Base-by-base conservation (phyloP, 2,113 vertebrate genomes). In the Hippocampus guttulatus region DNA sequence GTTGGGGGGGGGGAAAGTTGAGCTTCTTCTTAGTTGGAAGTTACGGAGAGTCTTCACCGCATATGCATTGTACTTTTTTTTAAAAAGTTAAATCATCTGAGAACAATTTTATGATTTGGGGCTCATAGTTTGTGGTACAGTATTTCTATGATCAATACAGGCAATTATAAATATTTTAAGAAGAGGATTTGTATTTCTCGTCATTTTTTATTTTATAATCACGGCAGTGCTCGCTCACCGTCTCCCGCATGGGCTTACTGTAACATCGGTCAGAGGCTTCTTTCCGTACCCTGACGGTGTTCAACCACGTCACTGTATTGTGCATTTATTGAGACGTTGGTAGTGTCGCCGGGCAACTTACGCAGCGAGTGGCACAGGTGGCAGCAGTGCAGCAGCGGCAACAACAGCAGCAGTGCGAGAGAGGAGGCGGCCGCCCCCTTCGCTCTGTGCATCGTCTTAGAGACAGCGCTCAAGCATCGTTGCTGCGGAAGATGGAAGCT, bases 281-380 rank as follows among this genome's bases (percentile, higher is more conserved):
- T 65, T 16, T 47, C 2, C 23, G 21, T 41, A 33, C 40, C 62
- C 23, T 7, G 64, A 15, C 23, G 15, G 14, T 27, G 43, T 47
- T 47, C n/a, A 25, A 15, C 11, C 15, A 47, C 18, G n/a, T 15
- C 21, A 64, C 5, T 18, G 11, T 1, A 8, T 40, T 15, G 2
- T 18, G 11, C 1, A 15, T 27, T 47, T 33, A 33, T 51, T 18
- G 58, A 18, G 23, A 25, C 2, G 41, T 47, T 16, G 18, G 16
- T 15, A 61, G 58, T 11, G 23, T 66, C 23, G 64, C 61, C 57
- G 15, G 8, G 57, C 27, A 30, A 89, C 91, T 92, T 83, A 92
- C 90, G 81, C 75, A 91, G 74, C 8, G 87, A 85, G 79, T 86
- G 88, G 78, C 90, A 90, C 79, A 90, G 85, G 83, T 88, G 88